phyloP scores from a whole-genome alignment of 1,140 invertebrate genomes.

The Drosophila pectinifera region DNA sequence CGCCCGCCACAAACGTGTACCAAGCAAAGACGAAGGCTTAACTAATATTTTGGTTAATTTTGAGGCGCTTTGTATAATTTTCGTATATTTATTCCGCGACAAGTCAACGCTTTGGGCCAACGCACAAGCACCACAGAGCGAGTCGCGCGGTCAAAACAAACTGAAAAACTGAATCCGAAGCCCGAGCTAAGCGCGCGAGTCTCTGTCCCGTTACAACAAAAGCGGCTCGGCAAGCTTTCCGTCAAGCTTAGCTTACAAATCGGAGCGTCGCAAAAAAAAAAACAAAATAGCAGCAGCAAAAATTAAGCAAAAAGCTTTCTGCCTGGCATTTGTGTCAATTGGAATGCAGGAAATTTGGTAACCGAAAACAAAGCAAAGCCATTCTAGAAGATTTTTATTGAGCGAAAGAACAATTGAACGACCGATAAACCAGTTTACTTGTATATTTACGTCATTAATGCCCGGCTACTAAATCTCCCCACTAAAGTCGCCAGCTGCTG shows the following conservation, averaged over 20 bases:
- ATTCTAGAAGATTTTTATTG: slow-evolving; percentile 33
- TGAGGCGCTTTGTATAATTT: neutral
- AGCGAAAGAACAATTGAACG: slow-evolving; percentile 31
- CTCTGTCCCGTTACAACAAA: slow-evolving; percentile 49
- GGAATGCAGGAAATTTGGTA: slow-evolving; percentile 42
- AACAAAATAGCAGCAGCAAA: neutral
- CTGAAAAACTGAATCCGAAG: slow-evolving; percentile 74
- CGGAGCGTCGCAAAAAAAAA: slow-evolving; percentile 8
- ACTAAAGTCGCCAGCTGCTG: neutral
- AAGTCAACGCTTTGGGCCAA: slow-evolving; percentile 35
- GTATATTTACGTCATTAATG: slow-evolving; percentile 19
- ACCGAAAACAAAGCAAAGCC: slow-evolving; percentile 27
- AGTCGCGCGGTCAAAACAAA: slow-evolving; percentile 65
- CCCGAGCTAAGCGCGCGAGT: slow-evolving; percentile 25
- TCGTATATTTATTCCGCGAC: slow-evolving; percentile 11
- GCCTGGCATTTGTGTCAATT: slow-evolving; percentile 32
- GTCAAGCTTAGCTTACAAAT: slow-evolving; percentile 32
- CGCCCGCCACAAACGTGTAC: slow-evolving; percentile 8
- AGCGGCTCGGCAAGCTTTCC: slow-evolving; percentile 34
- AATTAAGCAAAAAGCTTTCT: slow-evolving; percentile 24
- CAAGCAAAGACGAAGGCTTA: neutral
- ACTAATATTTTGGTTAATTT: slow-evolving; percentile 16
- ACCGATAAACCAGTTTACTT: slow-evolving; percentile 42
- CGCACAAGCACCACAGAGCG: slow-evolving; percentile 38
- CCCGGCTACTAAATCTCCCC: slow-evolving; percentile 18